These are phyloP conservation scores for Tonatia bakeri DNA, from an alignment of 2,113 vertebrate genomes.

Conservation along the genomic window DNA sequence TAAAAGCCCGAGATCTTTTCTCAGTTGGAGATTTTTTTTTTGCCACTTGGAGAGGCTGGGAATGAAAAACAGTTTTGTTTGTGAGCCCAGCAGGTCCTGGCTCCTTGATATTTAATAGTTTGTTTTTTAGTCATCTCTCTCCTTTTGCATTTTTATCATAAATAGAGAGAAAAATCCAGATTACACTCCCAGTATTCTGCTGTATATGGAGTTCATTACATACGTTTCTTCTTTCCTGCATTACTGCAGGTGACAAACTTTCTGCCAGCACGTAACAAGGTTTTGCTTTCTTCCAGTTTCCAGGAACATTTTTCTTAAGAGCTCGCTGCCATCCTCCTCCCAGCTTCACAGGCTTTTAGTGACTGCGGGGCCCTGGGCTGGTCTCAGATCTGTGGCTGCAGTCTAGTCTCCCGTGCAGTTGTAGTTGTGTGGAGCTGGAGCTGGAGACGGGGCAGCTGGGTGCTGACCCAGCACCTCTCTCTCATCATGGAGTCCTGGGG, in stretches of 20 bases:
- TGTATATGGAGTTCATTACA: background rate
- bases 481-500: fast-evolving
- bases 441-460: background rate
- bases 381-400: background rate
- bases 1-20: slow-evolving; percentile 3
- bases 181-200: background rate
- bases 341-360: background rate
- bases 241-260: background rate
- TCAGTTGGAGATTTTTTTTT: background rate
- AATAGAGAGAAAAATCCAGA: background rate
- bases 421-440: background rate
- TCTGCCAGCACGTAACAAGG: background rate
- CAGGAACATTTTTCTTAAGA: background rate
- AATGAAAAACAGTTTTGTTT: background rate
- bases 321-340: background rate
- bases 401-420: background rate
- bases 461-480: background rate
- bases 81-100: background rate
- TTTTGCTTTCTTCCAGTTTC: background rate
- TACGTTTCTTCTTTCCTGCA: background rate
- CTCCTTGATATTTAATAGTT: background rate
- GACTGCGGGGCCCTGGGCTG: background rate
- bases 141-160: background rate
- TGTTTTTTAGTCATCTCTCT: background rate
- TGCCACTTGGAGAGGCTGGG: background rate